Evolutionary conservation across 2,113 vertebrate genomes (phyloP), one percentile per base, ranked within the genome.

Genomic region (Boleophthalmus pectinirostris): DNA sequence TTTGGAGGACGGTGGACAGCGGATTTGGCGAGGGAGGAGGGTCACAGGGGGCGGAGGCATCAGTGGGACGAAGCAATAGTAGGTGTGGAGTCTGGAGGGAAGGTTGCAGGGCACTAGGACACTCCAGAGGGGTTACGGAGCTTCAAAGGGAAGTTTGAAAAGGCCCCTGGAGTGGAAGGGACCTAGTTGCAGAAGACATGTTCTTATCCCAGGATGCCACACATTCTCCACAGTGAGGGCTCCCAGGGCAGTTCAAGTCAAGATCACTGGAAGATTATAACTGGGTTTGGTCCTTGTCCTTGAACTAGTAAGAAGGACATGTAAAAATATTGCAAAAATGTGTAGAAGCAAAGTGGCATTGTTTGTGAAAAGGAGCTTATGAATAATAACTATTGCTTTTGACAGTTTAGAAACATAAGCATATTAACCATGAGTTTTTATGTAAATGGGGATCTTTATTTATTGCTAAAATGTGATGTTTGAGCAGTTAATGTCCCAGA

Each of bases 141-240:
- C 90, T 91, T 92, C 87, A 90, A 90, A 92, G 87, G 78, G 75
- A 91, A 89, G 80, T 89, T 82, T 84, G 87, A 88, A 89, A 80
- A 85, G 85, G 78, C 82, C 86, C 87, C 87, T 68, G 86, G 88
- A 90, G 89, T 83, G 83, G 85, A 81, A 79, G 70, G 80, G 84
- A 89, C 89, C 85, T 86, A 81, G 81, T 79, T 77, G 81, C 81
- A 84, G 86, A 74, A 80, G 58, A 76, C 66, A 63, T 79, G 68
- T 80, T 69, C 70, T 56, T 57, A 80, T 92, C 90, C 89, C 91
- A 84, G 71, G 89, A 90, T 87, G 85, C 89, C 83, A 78, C 35
- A 63, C 54, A 23, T 82, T 92, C 85, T 90, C 88, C 79, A 78
- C 82, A 83, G 89, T 20, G 12, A 84, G 79, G 78, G 47, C 60